phyloP scores from a whole-genome alignment of 1,140 invertebrate species.

The Diorhabda sublineata region DNA sequence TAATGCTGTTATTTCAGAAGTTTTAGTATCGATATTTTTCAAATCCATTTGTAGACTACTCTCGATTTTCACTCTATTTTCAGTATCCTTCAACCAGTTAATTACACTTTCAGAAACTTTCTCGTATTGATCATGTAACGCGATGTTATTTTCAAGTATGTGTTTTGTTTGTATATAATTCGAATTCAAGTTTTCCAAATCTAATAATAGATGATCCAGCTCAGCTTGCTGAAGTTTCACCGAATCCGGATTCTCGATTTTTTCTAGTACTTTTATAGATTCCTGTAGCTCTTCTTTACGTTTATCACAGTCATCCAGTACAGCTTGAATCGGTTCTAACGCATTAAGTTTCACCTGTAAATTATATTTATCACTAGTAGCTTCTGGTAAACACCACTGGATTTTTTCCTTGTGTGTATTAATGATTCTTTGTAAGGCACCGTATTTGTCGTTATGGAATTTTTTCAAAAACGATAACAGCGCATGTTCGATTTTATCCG shows the following conservation, averaged over 20 bases:
- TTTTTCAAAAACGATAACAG: conserved; percentile 81
- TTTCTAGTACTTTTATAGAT: conserved; percentile 61
- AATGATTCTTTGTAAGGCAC: conserved; percentile 74
- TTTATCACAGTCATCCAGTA: conserved; percentile 63
- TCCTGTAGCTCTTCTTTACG: conserved; percentile 64
- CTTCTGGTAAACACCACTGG: conserved; percentile 85
- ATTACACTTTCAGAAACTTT: conserved; percentile 68
- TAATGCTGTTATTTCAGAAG: conserved; percentile 62
- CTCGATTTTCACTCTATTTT: conserved; percentile 72
- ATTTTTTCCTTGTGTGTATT: conserved; percentile 81
- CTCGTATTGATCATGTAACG: conserved; percentile 79
- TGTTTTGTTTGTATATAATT: conserved; percentile 66
- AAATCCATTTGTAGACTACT: conserved; percentile 66
- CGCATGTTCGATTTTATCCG: conserved; percentile 76
- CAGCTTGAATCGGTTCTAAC: conserved; percentile 70
- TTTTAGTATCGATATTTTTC: conserved; percentile 66
- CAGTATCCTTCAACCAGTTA: conserved; percentile 82
- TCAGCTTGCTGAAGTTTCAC: conserved; percentile 60
- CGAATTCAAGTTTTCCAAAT: conserved; percentile 64
- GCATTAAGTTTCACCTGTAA: conserved; percentile 86
- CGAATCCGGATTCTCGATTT: conserved; percentile 64
- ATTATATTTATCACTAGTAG: conserved; percentile 83
- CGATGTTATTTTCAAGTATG: conserved; percentile 67
- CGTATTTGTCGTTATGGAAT: conserved; percentile 79
- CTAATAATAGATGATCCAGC: conserved; percentile 60